Evolutionary conservation across 2,113 vertebrate genomes (phyloP).

Genomic region (Phrynocephalus versicolor): DNA sequence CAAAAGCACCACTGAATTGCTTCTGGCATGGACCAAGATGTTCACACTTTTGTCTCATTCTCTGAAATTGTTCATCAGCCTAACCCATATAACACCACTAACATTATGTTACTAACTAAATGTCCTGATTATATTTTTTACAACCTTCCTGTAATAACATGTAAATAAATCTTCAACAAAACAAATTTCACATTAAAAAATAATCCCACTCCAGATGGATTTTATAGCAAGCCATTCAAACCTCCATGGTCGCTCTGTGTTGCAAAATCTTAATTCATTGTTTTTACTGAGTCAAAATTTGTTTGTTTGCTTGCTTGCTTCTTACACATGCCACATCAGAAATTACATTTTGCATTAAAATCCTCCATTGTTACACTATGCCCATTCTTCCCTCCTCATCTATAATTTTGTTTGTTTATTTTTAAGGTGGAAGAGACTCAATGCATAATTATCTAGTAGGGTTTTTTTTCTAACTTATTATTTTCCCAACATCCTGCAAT

Average conservation of each 20-base stretch:
- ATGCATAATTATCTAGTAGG: conserved; percentile 21
- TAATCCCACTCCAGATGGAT: not conserved
- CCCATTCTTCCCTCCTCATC: not conserved
- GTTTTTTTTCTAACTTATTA: conserved; percentile 18
- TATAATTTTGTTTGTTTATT: not conserved
- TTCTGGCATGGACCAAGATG: no score
- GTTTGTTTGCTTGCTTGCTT: not conserved
- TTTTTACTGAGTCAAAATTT: not conserved
- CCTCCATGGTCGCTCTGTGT: not conserved
- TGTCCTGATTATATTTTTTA: not conserved
- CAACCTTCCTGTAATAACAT: not conserved
- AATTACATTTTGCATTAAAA: not conserved
- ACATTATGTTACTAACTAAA: not conserved
- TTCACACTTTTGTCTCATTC: not conserved
- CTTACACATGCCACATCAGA: not conserved
- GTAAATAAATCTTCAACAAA: not conserved
- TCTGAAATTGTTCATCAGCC: not conserved
- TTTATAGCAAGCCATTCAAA: not conserved
- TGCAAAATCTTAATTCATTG: not conserved
- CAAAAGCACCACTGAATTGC: no score
- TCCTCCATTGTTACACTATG: not conserved
- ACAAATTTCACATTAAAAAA: not conserved
- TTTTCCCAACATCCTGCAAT: conserved; percentile 22
- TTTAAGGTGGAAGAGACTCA: not conserved
- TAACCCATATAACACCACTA: not conserved